Evolutionary conservation across 35 echinoderm and acorn worm species (phyloP).

Genomic region (Stichopus chloronotus): DNA sequence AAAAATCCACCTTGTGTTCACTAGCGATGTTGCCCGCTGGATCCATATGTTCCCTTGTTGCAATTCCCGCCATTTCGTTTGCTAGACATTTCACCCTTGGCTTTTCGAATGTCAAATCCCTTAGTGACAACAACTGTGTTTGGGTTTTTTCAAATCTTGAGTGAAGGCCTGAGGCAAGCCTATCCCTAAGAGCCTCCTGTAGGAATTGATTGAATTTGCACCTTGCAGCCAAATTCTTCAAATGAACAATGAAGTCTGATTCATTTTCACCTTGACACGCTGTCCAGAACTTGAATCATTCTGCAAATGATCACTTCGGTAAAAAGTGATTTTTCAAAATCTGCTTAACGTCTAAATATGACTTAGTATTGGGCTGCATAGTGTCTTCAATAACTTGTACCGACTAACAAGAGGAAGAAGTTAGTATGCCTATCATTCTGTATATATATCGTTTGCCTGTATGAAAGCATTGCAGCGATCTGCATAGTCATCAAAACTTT

Average conservation of each 20-base stretch:
- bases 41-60: conserved; percentile 17
- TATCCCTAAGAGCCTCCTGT: background rate
- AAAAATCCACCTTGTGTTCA: background rate
- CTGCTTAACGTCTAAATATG: background rate
- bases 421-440: background rate
- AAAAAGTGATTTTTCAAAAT: conserved; percentile 1
- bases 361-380: conserved; percentile 10
- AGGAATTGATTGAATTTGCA: background rate
- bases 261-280: background rate
- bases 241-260: background rate
- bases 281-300: conserved; percentile 26
- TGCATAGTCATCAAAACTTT: conserved; percentile 32
- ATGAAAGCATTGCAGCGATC: conserved; percentile 27
- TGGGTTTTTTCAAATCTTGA: background rate
- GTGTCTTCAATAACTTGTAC: background rate
- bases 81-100: background rate
- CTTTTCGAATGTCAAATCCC: background rate
- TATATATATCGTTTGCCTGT: background rate
- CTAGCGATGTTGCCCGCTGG: background rate
- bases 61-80: conserved; percentile 14
- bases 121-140: background rate
- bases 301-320: conserved; percentile 13
- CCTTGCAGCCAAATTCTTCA: background rate
- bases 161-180: conserved; percentile 1
- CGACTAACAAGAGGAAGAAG: conserved; percentile 17